A percentile compares a stretch with the other conserved stretches of the same genome.
Evolutionary conservation across 2,113 vertebrate genomes (phyloP).

Genomic region (Peucedramus taeniatus): DNA sequence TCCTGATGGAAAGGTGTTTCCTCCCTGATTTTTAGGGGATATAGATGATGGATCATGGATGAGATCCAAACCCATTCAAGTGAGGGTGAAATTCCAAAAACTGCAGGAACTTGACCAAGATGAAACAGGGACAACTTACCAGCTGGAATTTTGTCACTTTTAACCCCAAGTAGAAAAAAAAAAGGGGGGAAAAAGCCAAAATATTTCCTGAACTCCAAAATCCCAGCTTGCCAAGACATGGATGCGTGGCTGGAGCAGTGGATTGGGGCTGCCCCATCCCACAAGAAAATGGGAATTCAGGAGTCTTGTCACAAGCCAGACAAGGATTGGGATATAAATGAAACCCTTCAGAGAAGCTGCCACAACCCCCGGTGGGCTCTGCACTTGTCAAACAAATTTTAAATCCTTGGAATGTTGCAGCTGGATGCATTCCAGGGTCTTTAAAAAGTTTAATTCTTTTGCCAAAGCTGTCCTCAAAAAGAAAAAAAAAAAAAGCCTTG

Average conservation of each 20-base stretch:
- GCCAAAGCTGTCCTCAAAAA: not conserved
- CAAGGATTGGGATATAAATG: not conserved
- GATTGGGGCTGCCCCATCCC: not conserved
- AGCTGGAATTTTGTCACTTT: not conserved
- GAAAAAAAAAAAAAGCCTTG: not conserved
- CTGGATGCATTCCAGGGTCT: not conserved
- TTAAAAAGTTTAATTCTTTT: not conserved
- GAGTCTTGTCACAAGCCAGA: not conserved
- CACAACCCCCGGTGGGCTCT: not conserved
- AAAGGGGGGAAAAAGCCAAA: fast-evolving
- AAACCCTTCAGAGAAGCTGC: not conserved
- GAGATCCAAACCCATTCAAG: fast-evolving
- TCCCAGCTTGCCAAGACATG: not conserved
- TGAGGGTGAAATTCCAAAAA: not conserved
- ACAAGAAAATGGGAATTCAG: fast-evolving
- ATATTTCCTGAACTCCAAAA: not conserved
- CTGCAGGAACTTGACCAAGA: not conserved
- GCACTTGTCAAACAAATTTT: not conserved
- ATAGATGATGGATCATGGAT: not conserved
- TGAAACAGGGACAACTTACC: not conserved
- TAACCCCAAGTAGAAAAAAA: not conserved
- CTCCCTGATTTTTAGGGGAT: not conserved
- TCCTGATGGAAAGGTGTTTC: not conserved
- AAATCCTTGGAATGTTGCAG: not conserved
- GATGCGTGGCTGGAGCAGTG: fast-evolving